A percentile compares a stretch with the other conserved stretches of the same genome.
Evolutionary conservation across 2,888 invertebrate genomes (phyloP).

Genomic region (Trissolcus japonicus): DNA sequence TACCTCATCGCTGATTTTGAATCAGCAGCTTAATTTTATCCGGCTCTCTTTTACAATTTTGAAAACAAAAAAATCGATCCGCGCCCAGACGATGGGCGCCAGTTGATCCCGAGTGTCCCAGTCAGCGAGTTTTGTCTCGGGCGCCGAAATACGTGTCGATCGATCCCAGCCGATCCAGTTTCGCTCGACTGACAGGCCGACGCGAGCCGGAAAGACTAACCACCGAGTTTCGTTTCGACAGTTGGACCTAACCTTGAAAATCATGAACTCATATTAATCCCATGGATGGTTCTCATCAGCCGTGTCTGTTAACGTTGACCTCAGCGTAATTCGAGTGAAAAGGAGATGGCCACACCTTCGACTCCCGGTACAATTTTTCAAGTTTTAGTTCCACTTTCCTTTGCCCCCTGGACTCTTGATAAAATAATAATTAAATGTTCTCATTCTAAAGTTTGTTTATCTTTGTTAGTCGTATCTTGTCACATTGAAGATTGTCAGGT

Average conservation of each 20-base stretch:
- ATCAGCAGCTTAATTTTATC: too few species aligned
- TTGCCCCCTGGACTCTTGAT: too few species aligned
- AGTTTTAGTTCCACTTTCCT: too few species aligned
- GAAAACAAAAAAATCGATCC: too few species aligned
- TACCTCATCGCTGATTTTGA: constrained; percentile 9
- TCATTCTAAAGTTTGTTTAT: too few species aligned
- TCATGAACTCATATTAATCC: constrained; percentile 18
- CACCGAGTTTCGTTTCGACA: background rate
- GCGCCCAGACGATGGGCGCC: constrained; percentile 12
- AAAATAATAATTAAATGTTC: too few species aligned
- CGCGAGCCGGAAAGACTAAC: background rate
- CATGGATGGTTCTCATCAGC: constrained; percentile 9
- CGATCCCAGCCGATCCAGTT: constrained; percentile 34
- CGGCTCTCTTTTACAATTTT: too few species aligned
- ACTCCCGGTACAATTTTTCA: constrained; percentile 43
- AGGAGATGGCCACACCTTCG: constrained; percentile 46
- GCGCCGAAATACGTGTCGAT: constrained; percentile 27
- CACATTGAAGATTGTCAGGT: too few species aligned
- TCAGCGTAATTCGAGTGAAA: constrained; percentile 11
- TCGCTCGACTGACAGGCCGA: constrained; percentile 8
- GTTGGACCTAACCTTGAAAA: constrained; percentile 42
- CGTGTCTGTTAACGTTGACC: constrained; percentile 7
- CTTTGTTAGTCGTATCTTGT: too few species aligned
- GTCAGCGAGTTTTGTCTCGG: background rate
- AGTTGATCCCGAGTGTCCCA: constrained; percentile 13